Evolutionary conservation across 2,888 invertebrate species (phyloP).

Genomic region (Leptothorax acervorum): DNA sequence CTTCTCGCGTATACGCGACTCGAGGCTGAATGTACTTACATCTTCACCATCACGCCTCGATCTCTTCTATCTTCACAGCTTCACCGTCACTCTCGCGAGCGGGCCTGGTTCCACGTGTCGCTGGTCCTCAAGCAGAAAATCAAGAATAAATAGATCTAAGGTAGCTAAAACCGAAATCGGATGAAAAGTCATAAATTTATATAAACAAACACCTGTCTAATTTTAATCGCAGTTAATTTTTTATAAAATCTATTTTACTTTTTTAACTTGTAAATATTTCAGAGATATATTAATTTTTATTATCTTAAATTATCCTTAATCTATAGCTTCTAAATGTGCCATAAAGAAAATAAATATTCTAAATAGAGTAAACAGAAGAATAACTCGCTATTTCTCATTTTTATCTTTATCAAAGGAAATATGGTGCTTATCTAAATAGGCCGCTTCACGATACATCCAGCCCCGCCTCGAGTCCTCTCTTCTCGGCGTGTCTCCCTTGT

Average conservation of each 20-base stretch:
- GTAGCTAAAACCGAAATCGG: background rate
- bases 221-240: slow-evolving; percentile 3
- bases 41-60: slow-evolving; percentile 15
- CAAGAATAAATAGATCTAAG: background rate
- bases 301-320: background rate
- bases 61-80: slow-evolving; percentile 26
- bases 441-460: slow-evolving; percentile 6
- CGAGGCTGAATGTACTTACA: slow-evolving; percentile 50
- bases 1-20: slow-evolving; percentile 22
- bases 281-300: slow-evolving; percentile 2
- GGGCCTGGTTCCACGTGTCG: slow-evolving; percentile 17
- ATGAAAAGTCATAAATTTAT: background rate
- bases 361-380: background rate
- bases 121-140: background rate
- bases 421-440: background rate
- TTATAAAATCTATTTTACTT: background rate
- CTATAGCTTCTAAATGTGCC: slow-evolving; percentile 3
- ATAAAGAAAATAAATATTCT: background rate
- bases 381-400: background rate
- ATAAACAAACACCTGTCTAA: background rate
- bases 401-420: background rate
- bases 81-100: slow-evolving; percentile 26
- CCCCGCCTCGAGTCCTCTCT: slow-evolving; percentile 18
- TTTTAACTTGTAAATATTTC: slow-evolving; percentile 19
- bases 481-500: slow-evolving; percentile 4